Evolutionary conservation across 2,797 vertebrate species (phyloP).

Genomic region (Sciurus carolinensis): DNA sequence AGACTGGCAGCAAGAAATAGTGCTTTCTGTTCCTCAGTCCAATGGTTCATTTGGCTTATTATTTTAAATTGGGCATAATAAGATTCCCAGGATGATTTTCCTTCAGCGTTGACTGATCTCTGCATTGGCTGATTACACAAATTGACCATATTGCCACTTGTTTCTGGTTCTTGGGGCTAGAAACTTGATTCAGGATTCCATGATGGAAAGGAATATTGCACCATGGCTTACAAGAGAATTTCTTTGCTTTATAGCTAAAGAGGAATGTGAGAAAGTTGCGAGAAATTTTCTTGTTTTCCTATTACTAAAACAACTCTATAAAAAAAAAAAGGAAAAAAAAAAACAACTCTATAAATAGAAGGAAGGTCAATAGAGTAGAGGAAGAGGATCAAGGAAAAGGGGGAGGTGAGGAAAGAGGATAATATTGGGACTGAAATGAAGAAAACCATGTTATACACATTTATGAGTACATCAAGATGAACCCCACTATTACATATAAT

Average conservation of each 20-base stretch:
- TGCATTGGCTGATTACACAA: slow-evolving; percentile 63
- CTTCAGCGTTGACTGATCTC: slow-evolving; percentile 60
- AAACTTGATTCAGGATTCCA: slow-evolving; percentile 70
- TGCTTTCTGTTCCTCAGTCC: slow-evolving; percentile 70
- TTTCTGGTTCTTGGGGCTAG: slow-evolving; percentile 53
- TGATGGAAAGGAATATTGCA: slow-evolving; percentile 60
- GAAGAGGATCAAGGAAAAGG: no score
- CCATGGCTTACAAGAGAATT: neutral
- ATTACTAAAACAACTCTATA: slow-evolving; percentile 25
- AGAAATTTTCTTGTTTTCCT: slow-evolving; percentile 25
- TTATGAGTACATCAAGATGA: no score
- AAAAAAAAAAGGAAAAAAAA: no score
- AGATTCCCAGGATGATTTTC: slow-evolving; percentile 74
- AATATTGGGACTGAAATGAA: no score
- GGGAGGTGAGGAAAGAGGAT: no score
- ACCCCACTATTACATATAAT: no score
- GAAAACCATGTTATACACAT: no score
- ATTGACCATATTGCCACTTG: slow-evolving; percentile 65
- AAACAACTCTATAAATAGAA: neutral
- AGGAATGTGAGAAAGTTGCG: neutral
- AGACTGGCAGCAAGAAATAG: slow-evolving; percentile 74
- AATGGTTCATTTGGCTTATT: slow-evolving; percentile 61
- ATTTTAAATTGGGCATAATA: slow-evolving; percentile 77
- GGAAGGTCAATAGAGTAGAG: no score
- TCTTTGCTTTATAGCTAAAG: slow-evolving; percentile 20